A percentile compares a stretch with the other conserved stretches of the same genome.
Conservation (phyloP, 2,797 vertebrate species). For the Hydrolagus colliei region DNA sequence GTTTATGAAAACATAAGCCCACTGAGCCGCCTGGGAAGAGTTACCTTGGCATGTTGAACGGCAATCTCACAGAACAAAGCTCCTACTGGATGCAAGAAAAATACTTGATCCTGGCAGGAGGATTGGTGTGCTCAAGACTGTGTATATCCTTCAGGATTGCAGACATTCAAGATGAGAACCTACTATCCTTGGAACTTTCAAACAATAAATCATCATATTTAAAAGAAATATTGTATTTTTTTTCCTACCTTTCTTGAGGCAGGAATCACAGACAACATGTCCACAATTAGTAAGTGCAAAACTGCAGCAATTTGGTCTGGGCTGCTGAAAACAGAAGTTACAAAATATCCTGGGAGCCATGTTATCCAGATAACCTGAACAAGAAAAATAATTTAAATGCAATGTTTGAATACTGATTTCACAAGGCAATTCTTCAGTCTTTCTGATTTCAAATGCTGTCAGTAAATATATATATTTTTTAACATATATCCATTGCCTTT, state of each 20-base stretch:
- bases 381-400: constrained; percentile 7
- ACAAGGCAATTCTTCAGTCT: background rate
- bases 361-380: constrained; percentile 16
- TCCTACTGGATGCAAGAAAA: no score
- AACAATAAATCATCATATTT: background rate
- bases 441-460: background rate
- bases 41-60: no score
- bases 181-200: background rate
- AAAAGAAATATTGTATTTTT: background rate
- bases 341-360: constrained; percentile 70
- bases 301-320: constrained; percentile 42
- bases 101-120: no score
- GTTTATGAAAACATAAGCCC: no score
- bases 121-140: no score
- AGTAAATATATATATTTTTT: no score
- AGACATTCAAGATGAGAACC: no score
- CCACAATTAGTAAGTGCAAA: constrained; percentile 76
- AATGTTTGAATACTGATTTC: background rate
- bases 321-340: constrained; percentile 68
- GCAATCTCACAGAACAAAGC: no score
- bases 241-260: constrained; percentile 70
- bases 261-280: constrained; percentile 73
- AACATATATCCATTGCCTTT: no score
- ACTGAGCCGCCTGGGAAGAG: no score
- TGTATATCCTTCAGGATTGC: no score